Evolutionary conservation across 2,888 invertebrate genomes (phyloP).

Genomic region (Cephus runcator): DNA sequence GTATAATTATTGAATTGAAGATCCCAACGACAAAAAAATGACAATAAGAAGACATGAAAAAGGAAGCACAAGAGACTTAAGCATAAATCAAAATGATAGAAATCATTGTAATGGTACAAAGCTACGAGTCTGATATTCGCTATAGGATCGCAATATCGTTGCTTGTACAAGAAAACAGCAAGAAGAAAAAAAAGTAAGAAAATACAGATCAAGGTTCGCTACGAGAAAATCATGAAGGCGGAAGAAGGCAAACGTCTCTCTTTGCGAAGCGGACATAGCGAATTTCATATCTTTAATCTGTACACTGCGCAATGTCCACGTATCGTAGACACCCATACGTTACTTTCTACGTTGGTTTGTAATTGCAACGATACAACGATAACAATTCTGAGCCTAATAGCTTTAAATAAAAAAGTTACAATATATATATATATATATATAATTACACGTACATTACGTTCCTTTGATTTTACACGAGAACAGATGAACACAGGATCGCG

Average conservation of each 20-base stretch:
- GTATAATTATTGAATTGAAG: constrained; percentile 24
- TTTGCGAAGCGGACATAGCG: not conserved
- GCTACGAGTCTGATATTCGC: not conserved
- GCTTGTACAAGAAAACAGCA: not conserved
- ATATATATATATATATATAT: not conserved
- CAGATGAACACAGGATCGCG: not conserved
- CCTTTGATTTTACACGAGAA: not conserved
- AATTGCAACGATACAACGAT: not conserved
- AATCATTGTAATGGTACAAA: not conserved
- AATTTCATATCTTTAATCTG: not conserved
- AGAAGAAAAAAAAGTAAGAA: not conserved
- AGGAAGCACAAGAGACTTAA: not conserved
- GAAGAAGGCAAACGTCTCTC: not conserved
- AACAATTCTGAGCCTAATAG: not conserved
- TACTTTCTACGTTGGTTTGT: not conserved
- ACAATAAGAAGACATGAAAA: not conserved
- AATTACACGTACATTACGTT: not conserved
- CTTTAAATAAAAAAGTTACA: not conserved
- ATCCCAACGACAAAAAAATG: not conserved
- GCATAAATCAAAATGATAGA: not conserved
- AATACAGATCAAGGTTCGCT: not conserved
- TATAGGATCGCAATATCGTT: not conserved
- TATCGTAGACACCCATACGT: not conserved
- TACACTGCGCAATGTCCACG: not conserved
- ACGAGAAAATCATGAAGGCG: not conserved